Base-by-base conservation (phyloP, 1,140 invertebrate species). In the Lordiphosa stackelbergi region DNA sequence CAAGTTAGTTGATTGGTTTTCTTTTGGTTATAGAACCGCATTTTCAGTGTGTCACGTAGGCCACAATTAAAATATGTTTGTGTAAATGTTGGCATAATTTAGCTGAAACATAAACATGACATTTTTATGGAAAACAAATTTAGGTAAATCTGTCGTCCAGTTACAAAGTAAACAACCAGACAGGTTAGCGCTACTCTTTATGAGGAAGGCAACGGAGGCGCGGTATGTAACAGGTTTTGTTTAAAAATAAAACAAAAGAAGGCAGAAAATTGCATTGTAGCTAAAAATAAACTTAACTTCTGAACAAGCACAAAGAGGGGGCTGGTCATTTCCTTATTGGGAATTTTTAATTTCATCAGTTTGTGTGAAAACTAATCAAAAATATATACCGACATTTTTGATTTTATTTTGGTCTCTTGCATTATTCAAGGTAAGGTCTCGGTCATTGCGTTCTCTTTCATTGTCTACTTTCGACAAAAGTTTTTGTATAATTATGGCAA, bases 401-500 rank as follows among this genome's bases (percentile, higher is more conserved):
- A 5, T 54, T 45, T 42, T 40, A 43, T 49, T 61, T 51, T 64
- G 72, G 66, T 55, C 55, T 75, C 64, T 31, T 53, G 52, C 58
- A 58, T 31, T 56, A 8, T 68, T 75, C 71, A 79, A 81, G 77
- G 68, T 74, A 73, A 71, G 75, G 77, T 81, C 72, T 81, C 63
- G 77, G 75, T 64, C 68, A 64, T 42, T 61, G 61, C 59, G 53
- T 74, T 74, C 66, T 79, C 66, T 61, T 63, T 78, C 63, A 55
- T 37, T 53, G 53, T 45, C 52, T 69, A 19, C 19, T 53, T 57
- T 54, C 66, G 57, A 42, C 24, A 51, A 61, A 54, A 57, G 57
- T 43, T 66, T 48, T 34, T 58, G 42, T 68, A 81, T 79, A 81
- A 81, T 81, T 75, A 81, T 69, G 61, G 75, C 66, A 65, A 81